Evolutionary conservation across 2,888 invertebrate genomes (phyloP).

Genomic region (Cataglyphis albicans): DNA sequence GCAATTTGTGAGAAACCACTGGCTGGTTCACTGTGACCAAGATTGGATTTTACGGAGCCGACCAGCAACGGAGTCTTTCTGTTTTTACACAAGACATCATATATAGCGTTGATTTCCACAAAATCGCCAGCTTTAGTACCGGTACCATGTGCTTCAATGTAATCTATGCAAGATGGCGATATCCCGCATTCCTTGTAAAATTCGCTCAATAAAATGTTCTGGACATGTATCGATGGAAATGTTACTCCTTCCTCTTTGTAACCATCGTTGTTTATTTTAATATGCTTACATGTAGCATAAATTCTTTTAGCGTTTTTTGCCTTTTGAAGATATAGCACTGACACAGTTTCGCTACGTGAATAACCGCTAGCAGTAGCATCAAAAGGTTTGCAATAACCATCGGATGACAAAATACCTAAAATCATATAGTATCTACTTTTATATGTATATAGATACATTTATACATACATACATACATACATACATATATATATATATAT

Average conservation of each 20-base stretch:
- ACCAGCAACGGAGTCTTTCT: not conserved
- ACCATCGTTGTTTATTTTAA: constrained; percentile 88
- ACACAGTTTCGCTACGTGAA: too few relatives aligned
- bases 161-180: not conserved
- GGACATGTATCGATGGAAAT: constrained; percentile 52
- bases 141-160: constrained; percentile 10
- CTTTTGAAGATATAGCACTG: too few relatives aligned
- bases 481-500: too few relatives aligned
- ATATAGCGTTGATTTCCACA: not conserved
- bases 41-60: not conserved
- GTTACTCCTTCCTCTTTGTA: constrained; percentile 78
- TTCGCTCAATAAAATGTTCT: constrained; percentile 11
- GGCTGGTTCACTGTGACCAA: not conserved
- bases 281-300: constrained; percentile 86
- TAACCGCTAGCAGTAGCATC: too few relatives aligned
- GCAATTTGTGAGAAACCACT: not conserved
- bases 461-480: too few relatives aligned
- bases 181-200: not conserved
- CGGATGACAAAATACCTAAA: too few relatives aligned
- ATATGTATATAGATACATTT: too few relatives aligned
- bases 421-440: too few relatives aligned
- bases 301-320: too few relatives aligned
- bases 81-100: not conserved
- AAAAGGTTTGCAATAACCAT: too few relatives aligned
- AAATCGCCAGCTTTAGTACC: not conserved